These are phyloP conservation scores for Furnarius figulus DNA, from an alignment of 2,113 vertebrate species.

Conservation along the genomic window DNA sequence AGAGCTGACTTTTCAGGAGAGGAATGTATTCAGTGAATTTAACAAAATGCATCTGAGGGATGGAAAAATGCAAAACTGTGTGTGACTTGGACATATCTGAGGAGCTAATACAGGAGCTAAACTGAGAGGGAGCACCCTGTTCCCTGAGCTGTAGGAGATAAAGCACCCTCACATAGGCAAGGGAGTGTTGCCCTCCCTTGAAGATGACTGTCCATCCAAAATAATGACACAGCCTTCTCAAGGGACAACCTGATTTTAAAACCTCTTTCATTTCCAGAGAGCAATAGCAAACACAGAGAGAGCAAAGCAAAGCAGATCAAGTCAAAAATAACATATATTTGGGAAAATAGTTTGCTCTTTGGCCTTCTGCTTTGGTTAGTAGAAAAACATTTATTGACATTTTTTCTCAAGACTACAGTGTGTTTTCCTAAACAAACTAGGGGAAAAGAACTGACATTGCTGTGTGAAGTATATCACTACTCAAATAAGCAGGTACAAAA, in stretches of 20 bases:
- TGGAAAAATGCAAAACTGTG: fast-evolving
- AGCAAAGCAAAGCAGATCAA: background rate
- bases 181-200: background rate
- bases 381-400: background rate
- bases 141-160: background rate
- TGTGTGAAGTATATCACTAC: background rate
- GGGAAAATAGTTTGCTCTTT: background rate
- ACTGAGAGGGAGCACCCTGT: background rate
- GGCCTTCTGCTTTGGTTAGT: background rate
- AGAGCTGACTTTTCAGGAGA: background rate
- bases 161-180: fast-evolving
- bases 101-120: background rate
- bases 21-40: background rate
- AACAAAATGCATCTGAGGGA: background rate
- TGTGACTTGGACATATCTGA: background rate
- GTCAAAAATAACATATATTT: fast-evolving
- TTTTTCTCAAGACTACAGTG: background rate
- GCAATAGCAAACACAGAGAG: background rate
- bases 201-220: background rate
- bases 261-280: background rate
- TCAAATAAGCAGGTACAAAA: background rate
- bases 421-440: background rate
- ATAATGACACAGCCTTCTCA: background rate
- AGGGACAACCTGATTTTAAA: background rate
- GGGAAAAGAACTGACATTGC: background rate